Evolutionary conservation across 2,797 vertebrate genomes (phyloP).

Genomic region (Anisognathus igniventris): DNA sequence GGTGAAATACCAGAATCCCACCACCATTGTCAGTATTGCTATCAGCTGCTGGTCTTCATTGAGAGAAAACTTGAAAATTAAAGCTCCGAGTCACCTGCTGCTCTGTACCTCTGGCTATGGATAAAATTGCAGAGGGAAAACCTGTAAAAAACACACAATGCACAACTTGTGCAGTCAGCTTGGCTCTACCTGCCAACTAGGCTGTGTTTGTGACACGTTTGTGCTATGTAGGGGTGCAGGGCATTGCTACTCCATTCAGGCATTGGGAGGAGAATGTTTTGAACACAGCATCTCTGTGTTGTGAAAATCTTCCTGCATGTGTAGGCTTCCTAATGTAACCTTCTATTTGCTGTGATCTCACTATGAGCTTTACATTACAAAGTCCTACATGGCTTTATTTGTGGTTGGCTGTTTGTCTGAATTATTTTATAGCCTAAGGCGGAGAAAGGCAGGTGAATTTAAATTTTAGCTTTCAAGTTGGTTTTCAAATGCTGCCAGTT

Average conservation of each 20-base stretch:
- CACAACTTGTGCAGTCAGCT: neutral
- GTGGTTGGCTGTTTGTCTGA: constrained; percentile 28
- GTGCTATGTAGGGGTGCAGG: neutral
- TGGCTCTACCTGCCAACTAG: neutral
- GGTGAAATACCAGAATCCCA: neutral
- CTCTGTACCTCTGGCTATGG: neutral
- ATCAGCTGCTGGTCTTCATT: neutral
- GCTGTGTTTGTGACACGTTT: neutral
- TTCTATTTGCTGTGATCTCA: constrained; percentile 16
- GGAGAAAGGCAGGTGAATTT: constrained; percentile 38
- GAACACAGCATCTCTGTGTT: neutral
- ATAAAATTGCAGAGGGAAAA: neutral
- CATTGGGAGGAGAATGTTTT: neutral
- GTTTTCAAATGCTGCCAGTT: constrained; percentile 21
- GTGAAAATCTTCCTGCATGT: neutral
- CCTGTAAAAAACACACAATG: neutral
- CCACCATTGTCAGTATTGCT: neutral
- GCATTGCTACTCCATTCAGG: neutral
- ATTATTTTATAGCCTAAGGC: constrained; percentile 17
- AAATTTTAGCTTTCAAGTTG: constrained; percentile 28
- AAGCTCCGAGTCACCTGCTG: neutral
- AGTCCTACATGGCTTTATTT: constrained; percentile 18
- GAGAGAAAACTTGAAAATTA: neutral
- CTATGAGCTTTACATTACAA: neutral
- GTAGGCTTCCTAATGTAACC: neutral